Conservation (phyloP, 2,888 invertebrate genomes). For the Selenia dentaria region DNA sequence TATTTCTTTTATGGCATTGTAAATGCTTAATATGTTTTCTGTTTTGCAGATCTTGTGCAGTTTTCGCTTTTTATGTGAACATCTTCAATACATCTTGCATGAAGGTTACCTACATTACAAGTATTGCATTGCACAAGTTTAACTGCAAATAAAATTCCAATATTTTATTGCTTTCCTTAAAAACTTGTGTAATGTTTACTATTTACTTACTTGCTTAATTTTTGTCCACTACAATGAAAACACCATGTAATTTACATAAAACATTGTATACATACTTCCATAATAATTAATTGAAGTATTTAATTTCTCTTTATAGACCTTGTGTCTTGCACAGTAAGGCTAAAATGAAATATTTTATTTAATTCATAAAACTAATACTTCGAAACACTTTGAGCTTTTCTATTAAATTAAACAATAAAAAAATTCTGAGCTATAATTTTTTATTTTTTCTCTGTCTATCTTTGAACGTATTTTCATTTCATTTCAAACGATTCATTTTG, state of each 20-base stretch:
- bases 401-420: no score
- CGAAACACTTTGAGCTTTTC: no score
- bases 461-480: conserved; percentile 10
- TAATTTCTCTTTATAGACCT: no score
- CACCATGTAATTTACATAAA: no score
- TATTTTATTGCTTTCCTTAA: not conserved
- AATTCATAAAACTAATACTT: no score
- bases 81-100: conserved; percentile 55
- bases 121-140: conserved; percentile 52
- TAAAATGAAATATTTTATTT: no score
- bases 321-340: no score
- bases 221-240: no score
- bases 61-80: conserved; percentile 54
- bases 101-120: conserved; percentile 37
- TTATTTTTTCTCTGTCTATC: conserved; percentile 7
- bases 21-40: conserved; percentile 51
- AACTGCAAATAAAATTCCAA: conserved; percentile 1
- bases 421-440: conserved; percentile 9
- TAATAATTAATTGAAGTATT: no score
- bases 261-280: no score
- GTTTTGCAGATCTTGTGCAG: conserved; percentile 48
- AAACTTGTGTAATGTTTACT: conserved; percentile 44
- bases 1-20: conserved; percentile 44
- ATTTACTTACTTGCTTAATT: no score
- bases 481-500: conserved; percentile 34